These are phyloP conservation scores for Merluccius polli DNA, from an alignment of 2,797 vertebrate species.

Conservation along the genomic window DNA sequence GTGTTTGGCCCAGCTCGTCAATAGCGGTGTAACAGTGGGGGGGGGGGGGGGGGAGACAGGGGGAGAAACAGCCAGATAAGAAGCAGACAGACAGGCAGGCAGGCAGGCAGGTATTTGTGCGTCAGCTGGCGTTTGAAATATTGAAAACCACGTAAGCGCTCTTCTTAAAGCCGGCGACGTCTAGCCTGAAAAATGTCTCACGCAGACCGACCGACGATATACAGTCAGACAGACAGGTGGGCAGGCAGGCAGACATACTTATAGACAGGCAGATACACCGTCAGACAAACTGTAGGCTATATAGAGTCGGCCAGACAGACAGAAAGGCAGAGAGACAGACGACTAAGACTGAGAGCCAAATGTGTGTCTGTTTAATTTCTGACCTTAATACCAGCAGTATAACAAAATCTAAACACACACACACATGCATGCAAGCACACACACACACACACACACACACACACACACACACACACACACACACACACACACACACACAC, in stretches of 20 bases:
- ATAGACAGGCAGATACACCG: background rate
- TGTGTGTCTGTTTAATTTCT: background rate
- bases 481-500: no score
- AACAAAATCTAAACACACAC: background rate
- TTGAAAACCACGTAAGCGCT: no score
- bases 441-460: background rate
- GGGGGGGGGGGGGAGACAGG: no score
- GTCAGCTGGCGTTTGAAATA: no score
- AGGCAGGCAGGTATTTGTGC: no score
- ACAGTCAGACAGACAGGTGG: background rate
- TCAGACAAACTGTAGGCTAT: background rate
- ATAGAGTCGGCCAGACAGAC: background rate
- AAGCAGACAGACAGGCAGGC: no score
- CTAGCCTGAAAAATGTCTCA: no score
- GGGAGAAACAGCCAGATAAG: no score
- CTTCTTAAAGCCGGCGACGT: no score
- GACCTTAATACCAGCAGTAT: conserved; percentile 3
- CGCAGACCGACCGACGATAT: no score
- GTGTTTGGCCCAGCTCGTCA: background rate
- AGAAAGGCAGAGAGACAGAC: background rate
- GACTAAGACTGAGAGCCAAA: background rate
- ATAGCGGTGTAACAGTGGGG: no score
- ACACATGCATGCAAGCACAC: background rate
- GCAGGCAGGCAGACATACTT: background rate
- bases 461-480: background rate